Evolutionary conservation across 2,113 vertebrate genomes (phyloP).

Genomic region (Cephalopholis sonnerati): DNA sequence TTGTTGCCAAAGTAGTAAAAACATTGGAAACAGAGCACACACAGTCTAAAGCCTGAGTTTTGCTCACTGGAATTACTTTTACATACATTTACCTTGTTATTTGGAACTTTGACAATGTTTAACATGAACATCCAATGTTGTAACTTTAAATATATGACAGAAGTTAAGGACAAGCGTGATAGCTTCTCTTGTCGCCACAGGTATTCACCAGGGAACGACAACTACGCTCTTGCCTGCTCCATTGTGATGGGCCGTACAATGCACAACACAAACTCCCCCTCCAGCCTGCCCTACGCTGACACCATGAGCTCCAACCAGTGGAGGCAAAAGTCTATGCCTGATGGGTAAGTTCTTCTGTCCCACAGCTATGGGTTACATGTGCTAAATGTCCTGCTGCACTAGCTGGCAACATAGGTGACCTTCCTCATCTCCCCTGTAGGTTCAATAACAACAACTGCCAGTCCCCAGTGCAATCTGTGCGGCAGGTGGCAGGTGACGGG

Average conservation of each 20-base stretch:
- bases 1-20: too few species aligned
- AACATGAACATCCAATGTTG: too few species aligned
- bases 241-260: constrained; percentile 91
- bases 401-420: not conserved
- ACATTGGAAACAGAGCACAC: too few species aligned
- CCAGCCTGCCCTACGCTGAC: constrained; percentile 89
- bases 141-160: too few species aligned
- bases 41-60: too few species aligned
- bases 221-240: constrained; percentile 93
- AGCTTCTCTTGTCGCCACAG: constrained; percentile 70
- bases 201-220: constrained; percentile 92
- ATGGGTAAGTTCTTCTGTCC: constrained; percentile 84
- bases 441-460: constrained; percentile 92
- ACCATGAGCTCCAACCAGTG: constrained; percentile 87
- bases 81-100: too few species aligned
- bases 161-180: too few species aligned
- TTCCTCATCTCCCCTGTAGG: constrained; percentile 76
- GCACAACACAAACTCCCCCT: constrained; percentile 91
- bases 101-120: too few species aligned
- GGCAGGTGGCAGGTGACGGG: constrained; percentile 87
- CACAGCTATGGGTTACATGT: not conserved
- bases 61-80: too few species aligned
- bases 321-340: constrained; percentile 94
- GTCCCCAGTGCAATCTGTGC: constrained; percentile 89
- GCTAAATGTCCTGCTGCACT: not conserved